phyloP scores from a whole-genome alignment of 2,888 invertebrate species.

The Autographa pulchrina region DNA sequence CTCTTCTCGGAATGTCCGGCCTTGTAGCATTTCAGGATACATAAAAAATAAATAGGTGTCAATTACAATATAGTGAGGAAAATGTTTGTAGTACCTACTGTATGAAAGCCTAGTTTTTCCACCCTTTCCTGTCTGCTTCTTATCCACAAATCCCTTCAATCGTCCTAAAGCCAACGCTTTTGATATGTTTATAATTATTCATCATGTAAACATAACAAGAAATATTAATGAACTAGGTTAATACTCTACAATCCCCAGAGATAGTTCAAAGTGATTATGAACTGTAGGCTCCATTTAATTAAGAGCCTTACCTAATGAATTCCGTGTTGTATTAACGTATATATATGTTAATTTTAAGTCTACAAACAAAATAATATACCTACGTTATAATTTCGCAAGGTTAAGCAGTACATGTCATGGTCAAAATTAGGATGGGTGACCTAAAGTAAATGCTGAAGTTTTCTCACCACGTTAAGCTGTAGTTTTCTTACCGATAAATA shows the following conservation, averaged over 20 bases:
- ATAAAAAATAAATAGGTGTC: too few species aligned
- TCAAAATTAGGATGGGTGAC: conserved; percentile 1
- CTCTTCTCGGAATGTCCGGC: too few species aligned
- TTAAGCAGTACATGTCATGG: background rate
- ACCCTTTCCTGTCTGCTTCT: background rate
- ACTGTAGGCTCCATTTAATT: conserved; percentile 33
- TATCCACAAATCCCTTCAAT: background rate
- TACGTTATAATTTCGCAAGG: background rate
- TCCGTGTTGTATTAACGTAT: conserved; percentile 19
- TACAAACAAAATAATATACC: background rate
- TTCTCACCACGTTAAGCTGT: too few species aligned
- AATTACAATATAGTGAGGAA: too few species aligned
- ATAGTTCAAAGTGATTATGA: conserved; percentile 33
- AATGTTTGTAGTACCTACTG: too few species aligned
- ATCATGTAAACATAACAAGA: background rate
- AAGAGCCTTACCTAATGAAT: conserved; percentile 34
- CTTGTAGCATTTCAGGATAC: too few species aligned
- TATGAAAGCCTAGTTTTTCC: too few species aligned
- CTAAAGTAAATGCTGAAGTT: background rate
- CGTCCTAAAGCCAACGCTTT: background rate
- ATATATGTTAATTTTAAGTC: background rate
- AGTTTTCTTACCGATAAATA: background rate
- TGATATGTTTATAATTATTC: background rate
- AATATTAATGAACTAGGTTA: conserved; percentile 36
- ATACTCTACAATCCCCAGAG: conserved; percentile 35